Conservation (phyloP, 2,797 vertebrate species). For the Masticophis lateralis region DNA sequence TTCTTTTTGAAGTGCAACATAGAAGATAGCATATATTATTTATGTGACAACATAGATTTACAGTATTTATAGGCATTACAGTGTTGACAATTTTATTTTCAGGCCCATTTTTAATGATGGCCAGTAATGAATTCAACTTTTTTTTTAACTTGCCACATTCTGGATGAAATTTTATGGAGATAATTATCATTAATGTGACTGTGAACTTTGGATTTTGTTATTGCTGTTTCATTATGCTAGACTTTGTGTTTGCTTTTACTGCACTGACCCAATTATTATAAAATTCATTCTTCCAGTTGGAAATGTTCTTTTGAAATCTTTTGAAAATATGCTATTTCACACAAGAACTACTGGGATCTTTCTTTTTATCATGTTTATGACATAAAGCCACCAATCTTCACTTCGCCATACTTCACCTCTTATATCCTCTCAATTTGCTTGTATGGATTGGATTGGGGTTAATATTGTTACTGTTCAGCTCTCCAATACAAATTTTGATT, state of each 20-base stretch:
- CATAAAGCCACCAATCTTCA: not conserved
- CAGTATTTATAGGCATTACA: not conserved
- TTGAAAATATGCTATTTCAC: not conserved
- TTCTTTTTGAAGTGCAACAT: not conserved
- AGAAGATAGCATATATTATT: not conserved
- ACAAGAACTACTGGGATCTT: not conserved
- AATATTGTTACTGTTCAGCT: not conserved
- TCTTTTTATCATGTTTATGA: not conserved
- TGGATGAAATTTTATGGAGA: not conserved
- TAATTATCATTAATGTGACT: not conserved
- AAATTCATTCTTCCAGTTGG: not conserved
- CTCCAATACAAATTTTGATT: not conserved
- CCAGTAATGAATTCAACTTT: not conserved
- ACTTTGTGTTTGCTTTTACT: not conserved
- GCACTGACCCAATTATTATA: not conserved
- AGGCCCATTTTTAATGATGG: not conserved
- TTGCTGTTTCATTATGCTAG: not conserved
- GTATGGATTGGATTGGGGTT: not conserved
- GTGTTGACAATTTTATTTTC: not conserved
- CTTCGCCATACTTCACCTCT: not conserved
- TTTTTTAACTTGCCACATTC: not conserved
- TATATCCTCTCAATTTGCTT: not conserved
- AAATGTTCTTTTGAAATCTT: not conserved
- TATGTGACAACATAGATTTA: not conserved
- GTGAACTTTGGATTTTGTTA: not conserved